Base-by-base conservation (phyloP, 2,113 vertebrate species). In the Columbina picui region DNA sequence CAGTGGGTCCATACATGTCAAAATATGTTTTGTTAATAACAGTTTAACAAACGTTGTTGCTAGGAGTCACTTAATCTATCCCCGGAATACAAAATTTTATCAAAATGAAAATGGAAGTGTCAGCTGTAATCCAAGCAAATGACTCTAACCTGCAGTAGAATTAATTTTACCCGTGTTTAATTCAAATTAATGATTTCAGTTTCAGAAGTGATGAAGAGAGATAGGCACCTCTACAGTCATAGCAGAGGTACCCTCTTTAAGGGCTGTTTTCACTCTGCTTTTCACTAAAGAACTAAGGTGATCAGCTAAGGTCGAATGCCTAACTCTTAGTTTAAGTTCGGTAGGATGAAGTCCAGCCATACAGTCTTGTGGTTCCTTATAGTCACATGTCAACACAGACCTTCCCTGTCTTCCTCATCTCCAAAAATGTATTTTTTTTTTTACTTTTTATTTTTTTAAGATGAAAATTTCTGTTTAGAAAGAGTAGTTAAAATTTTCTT, bases 261-360 rank as follows among this genome's bases (percentile, higher is more conserved):
- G 14, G 49, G 6, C 5, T 84, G 26, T 2, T 69, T 89, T 89
- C 47, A 75, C 12, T 30, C 7, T 0, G 1, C 7, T 75, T 87
- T 84, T 60, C 20, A 27, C 23, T 60, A 7, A 68, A 64, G 32
- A 43, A 25, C 13, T 43, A 10, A 75, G 7, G 10, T 67, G 7
- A 55, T 56, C 18, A 41, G 2, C 22, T 75, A 38, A 59, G 12
- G 18, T 69, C 56, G 70, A 68, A 71, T 30, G 18, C 6, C 30
- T 22, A 21, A 43, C 4, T 59, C 22, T 39, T 30, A 59, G 41
- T 19, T 55, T 21, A 38, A 0, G 14, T 34, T 39, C 2, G 0
- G 9, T 26, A 30, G 50, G 25, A 87, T 26, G 36, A 59, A 84
- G 10, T 43, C 43, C 68, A 61, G n/a, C 15, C 68, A 7, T 32